Evolutionary conservation across 2,113 vertebrate species (phyloP).

Genomic region (Oreochromis aureus): DNA sequence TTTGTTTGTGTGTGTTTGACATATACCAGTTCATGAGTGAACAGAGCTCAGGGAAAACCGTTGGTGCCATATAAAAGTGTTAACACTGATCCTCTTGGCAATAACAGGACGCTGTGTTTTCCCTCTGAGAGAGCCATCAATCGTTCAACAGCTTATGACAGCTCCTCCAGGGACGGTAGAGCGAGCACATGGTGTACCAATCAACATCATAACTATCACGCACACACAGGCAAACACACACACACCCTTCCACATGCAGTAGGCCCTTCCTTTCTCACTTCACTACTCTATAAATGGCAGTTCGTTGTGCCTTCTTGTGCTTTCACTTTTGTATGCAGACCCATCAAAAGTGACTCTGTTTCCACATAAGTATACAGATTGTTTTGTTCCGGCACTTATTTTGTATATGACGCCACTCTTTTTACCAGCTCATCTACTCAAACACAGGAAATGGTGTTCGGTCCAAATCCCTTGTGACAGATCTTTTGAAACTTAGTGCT

Average conservation of each 20-base stretch:
- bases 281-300: background rate
- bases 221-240: background rate
- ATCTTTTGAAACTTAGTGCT: constrained; percentile 15
- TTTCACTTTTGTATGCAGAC: background rate
- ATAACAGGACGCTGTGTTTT: constrained; percentile 20
- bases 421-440: constrained; percentile 11
- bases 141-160: constrained; percentile 46
- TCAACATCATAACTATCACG: background rate
- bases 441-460: constrained; percentile 9
- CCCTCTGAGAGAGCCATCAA: constrained; percentile 38
- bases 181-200: constrained; percentile 43
- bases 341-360: background rate
- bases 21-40: background rate
- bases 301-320: background rate
- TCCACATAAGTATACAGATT: background rate
- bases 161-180: constrained; percentile 18
- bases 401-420: background rate
- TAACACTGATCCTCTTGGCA: constrained; percentile 32
- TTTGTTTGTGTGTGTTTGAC: background rate
- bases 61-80: constrained; percentile 2
- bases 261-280: background rate
- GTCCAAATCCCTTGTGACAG: constrained; percentile 13
- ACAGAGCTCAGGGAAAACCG: background rate
- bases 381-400: background rate
- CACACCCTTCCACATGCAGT: background rate